Evolutionary conservation across 2,888 invertebrate genomes (phyloP).

Genomic region (Acleris literana): DNA sequence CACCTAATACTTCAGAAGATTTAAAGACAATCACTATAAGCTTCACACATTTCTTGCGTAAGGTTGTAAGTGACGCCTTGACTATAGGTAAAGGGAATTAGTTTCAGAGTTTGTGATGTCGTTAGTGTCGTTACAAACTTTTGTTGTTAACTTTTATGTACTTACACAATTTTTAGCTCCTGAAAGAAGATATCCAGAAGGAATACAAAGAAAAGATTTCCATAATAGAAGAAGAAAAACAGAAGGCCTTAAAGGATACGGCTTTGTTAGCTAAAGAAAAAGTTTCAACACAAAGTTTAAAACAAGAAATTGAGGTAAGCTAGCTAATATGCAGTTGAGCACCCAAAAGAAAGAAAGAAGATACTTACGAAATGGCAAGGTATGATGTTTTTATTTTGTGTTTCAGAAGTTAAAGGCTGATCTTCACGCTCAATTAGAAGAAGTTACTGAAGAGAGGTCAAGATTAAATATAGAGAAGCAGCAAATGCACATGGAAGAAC

Average conservation of each 20-base stretch:
- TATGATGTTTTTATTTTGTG: conserved; percentile 22
- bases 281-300: conserved; percentile 63
- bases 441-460: conserved; percentile 68
- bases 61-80: too few species aligned
- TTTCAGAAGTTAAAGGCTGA: conserved; percentile 73
- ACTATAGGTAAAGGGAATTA: too few species aligned
- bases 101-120: too few species aligned
- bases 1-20: too few species aligned
- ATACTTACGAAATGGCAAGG: not conserved
- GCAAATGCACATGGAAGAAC: conserved; percentile 73
- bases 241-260: conserved; percentile 63
- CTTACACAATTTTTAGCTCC: conserved; percentile 48
- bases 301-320: conserved; percentile 71
- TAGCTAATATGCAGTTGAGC: too few species aligned
- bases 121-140: too few species aligned
- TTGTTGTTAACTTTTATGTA: too few species aligned
- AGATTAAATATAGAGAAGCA: conserved; percentile 72
- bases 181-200: conserved; percentile 72
- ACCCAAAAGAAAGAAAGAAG: too few species aligned
- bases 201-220: conserved; percentile 71
- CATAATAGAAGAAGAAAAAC: conserved; percentile 70
- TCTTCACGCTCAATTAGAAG: conserved; percentile 71
- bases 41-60: too few species aligned
- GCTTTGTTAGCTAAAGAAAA: conserved; percentile 67
- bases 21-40: too few species aligned